A percentile compares a stretch with the other conserved stretches of the same genome.
phyloP scores from a whole-genome alignment of 2,113 vertebrate species.

The Cariama cristata region DNA sequence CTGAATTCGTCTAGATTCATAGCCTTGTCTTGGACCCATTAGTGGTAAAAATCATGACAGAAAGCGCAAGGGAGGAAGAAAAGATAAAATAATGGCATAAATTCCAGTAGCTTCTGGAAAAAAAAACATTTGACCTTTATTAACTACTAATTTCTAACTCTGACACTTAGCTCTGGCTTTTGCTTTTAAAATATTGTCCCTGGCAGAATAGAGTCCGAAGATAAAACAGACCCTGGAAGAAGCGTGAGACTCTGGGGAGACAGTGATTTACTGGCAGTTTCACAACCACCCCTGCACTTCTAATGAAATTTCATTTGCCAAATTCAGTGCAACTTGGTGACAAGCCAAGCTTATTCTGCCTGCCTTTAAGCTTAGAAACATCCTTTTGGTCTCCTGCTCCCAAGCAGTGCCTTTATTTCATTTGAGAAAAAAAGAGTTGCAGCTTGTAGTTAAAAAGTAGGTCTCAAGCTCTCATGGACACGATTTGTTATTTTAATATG shows the following conservation, averaged over 20 bases:
- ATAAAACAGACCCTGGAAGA: constrained; percentile 43
- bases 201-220: not conserved
- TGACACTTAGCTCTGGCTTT: not conserved
- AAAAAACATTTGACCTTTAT: constrained; percentile 38
- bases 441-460: not conserved
- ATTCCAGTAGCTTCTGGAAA: constrained; percentile 55
- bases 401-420: not conserved
- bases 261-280: constrained; percentile 53
- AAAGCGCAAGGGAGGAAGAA: not conserved
- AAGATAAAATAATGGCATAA: constrained; percentile 30
- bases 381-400: constrained; percentile 21
- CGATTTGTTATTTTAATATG: not conserved
- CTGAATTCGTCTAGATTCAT: not conserved
- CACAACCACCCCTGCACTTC: not conserved
- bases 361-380: constrained; percentile 47
- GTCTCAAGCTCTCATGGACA: not conserved
- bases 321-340: constrained; percentile 5
- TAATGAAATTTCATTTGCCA: constrained; percentile 63
- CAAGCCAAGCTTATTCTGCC: constrained; percentile 39
- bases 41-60: not conserved
- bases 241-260: constrained; percentile 28
- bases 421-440: not conserved
- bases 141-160: constrained; percentile 9
- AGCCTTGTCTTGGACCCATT: not conserved
- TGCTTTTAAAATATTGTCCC: constrained; percentile 20